Conservation (phyloP, 2,113 vertebrate genomes). For the Corvus cornix region DNA sequence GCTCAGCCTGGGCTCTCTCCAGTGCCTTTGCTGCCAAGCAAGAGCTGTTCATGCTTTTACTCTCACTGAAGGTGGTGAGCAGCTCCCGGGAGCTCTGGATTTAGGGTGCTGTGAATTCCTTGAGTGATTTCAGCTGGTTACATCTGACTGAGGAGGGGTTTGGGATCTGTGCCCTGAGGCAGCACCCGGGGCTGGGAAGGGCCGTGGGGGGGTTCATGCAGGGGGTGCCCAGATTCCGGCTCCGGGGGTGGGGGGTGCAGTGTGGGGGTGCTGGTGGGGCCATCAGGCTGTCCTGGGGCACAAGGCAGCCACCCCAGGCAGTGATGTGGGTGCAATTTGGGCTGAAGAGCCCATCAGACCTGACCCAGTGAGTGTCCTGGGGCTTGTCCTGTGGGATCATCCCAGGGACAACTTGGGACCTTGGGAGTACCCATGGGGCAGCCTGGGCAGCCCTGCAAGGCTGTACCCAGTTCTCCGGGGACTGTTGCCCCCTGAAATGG, state of each 20-base stretch:
- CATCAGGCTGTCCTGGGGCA: accelerated
- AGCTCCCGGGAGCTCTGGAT: not conserved
- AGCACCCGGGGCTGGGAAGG: not conserved
- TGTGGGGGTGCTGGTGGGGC: not conserved
- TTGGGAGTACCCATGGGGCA: accelerated
- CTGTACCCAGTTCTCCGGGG: accelerated
- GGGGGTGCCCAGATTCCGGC: accelerated
- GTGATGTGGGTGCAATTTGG: accelerated
- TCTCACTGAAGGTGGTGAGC: not conserved
- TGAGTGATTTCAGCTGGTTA: not conserved
- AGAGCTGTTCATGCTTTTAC: not conserved
- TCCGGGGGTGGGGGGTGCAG: not conserved
- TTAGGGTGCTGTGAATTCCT: not conserved
- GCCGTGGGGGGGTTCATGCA: accelerated
- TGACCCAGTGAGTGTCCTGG: accelerated
- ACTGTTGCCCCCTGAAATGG: accelerated
- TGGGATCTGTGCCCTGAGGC: not conserved
- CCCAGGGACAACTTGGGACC: not conserved
- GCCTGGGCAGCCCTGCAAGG: accelerated
- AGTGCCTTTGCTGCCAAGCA: accelerated
- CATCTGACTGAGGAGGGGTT: not conserved
- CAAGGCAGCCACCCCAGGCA: accelerated
- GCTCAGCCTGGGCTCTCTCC: accelerated
- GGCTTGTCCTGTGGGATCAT: not conserved
- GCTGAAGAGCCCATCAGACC: not conserved